Conservation (phyloP, 2,797 vertebrate genomes). For the Sciurus carolinensis region DNA sequence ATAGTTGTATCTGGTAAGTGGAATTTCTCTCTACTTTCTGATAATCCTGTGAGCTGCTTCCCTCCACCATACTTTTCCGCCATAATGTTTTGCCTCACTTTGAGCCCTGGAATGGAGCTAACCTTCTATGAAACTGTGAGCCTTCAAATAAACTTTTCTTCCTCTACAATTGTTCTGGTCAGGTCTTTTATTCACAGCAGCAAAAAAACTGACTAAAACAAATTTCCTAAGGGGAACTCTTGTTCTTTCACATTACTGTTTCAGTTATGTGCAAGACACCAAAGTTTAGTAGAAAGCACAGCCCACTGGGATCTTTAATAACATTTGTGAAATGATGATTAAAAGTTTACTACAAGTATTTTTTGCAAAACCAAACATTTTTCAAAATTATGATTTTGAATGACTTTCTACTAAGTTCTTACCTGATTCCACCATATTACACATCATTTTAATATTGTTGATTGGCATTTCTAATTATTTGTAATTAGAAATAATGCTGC, state of each 20-base stretch:
- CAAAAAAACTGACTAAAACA: no score
- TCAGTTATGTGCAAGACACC: background rate
- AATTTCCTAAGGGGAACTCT: background rate
- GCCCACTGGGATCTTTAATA: background rate
- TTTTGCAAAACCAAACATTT: background rate
- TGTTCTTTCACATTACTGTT: background rate
- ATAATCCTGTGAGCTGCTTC: no score
- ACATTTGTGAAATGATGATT: background rate
- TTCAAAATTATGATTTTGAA: background rate
- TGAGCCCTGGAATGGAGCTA: no score
- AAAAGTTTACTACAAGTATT: background rate
- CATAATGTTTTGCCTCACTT: no score
- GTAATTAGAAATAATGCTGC: background rate
- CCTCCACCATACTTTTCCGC: no score
- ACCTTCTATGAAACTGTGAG: no score
- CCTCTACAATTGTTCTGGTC: no score
- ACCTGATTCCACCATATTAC: background rate
- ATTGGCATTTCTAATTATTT: background rate
- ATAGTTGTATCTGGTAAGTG: no score
- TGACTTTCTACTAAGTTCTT: background rate
- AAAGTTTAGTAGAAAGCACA: accelerated
- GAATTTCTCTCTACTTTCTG: no score
- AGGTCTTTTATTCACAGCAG: no score
- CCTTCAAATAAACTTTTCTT: no score
- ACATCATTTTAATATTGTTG: background rate